Conservation (phyloP, 1,140 invertebrate genomes). For the Drosophila sulfurigaster region DNA sequence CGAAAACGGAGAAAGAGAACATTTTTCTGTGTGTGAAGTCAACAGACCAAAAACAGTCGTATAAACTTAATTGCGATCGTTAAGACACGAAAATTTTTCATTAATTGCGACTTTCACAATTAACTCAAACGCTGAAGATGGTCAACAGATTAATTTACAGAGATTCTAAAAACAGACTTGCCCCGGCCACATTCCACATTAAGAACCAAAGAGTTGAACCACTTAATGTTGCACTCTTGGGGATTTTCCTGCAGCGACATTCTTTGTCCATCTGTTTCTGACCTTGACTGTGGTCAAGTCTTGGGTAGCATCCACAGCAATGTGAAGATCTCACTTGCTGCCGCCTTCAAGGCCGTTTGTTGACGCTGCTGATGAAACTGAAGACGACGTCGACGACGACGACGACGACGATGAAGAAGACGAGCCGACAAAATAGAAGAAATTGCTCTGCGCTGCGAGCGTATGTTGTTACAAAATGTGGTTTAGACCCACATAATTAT, state of each 20-base stretch:
- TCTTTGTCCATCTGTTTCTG: background rate
- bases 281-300: constrained; percentile 51
- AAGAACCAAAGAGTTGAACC: constrained; percentile 21
- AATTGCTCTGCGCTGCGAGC: constrained; percentile 30
- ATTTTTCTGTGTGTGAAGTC: constrained; percentile 1
- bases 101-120: constrained; percentile 41
- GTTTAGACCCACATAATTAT: constrained; percentile 35
- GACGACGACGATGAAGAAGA: background rate
- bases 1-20: constrained; percentile 2
- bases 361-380: constrained; percentile 32
- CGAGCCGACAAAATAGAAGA: constrained; percentile 34
- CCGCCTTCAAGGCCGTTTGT: constrained; percentile 39
- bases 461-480: constrained; percentile 35
- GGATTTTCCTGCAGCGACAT: constrained; percentile 20
- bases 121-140: background rate
- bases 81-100: constrained; percentile 17
- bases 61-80: constrained; percentile 43
- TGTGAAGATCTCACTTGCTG: constrained; percentile 14
- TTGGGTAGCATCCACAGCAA: constrained; percentile 4
- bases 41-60: constrained; percentile 15
- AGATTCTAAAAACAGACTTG: constrained; percentile 30
- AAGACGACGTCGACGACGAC: background rate
- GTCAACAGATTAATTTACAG: background rate
- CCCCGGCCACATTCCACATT: constrained; percentile 38
- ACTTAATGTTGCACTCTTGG: constrained; percentile 38